Percentiles rank a stretch among this genome's conserved stretches.
phyloP scores from a whole-genome alignment of 2,888 invertebrate genomes.

The Cosmia pyralina region DNA sequence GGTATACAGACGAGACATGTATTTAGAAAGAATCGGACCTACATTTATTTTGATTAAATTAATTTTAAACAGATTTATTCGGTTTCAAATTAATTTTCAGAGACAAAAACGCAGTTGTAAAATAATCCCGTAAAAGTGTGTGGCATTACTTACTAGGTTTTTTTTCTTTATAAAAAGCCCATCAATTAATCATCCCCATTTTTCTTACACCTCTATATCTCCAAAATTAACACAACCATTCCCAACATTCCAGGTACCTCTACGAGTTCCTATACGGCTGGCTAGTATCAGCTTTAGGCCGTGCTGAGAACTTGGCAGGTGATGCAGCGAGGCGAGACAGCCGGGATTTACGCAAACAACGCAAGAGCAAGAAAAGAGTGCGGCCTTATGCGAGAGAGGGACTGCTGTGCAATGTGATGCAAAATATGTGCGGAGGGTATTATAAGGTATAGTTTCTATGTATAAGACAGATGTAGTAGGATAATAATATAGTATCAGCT shows the following conservation, averaged over 20 bases:
- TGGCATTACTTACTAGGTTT: too few relatives aligned
- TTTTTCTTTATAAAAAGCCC: not conserved
- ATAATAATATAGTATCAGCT: too few relatives aligned
- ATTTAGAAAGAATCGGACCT: too few relatives aligned
- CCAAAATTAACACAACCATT: not conserved
- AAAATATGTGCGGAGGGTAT: conserved; percentile 98
- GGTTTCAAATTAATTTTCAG: too few relatives aligned
- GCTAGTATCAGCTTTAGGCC: conserved; percentile 96
- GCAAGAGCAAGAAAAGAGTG: conserved; percentile 92
- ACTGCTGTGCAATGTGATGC: conserved; percentile 96
- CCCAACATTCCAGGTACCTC: conserved; percentile 92
- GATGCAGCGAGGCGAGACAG: conserved; percentile 88
- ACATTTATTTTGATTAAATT: too few relatives aligned
- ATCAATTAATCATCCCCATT: not conserved
- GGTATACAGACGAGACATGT: not conserved
- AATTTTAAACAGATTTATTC: too few relatives aligned
- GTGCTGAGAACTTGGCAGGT: conserved; percentile 96
- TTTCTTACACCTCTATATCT: not conserved
- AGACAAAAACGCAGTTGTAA: not conserved
- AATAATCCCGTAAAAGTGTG: not conserved
- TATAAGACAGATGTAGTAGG: not conserved
- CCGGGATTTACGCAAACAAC: conserved; percentile 78
- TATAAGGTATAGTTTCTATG: conserved; percentile 92
- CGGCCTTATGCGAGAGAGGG: conserved; percentile 95
- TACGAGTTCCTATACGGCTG: conserved; percentile 98